Evolutionary conservation across 2,888 invertebrate species (phyloP), one percentile per base, ranked within the genome.

Genomic region (Phalera bucephala): DNA sequence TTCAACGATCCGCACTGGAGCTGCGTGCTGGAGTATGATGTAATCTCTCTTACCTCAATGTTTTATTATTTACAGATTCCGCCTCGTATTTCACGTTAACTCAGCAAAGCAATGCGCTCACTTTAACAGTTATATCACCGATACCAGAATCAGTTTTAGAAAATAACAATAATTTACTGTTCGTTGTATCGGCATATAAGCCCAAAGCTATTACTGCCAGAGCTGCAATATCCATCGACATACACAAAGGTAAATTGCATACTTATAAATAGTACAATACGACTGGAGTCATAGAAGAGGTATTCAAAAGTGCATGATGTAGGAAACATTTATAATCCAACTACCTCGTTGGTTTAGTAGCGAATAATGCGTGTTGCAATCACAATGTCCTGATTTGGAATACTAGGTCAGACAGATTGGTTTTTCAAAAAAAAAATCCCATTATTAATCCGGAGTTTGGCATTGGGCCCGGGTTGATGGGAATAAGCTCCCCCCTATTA

Each of bases 191-290:
- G 0, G 73, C 73, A n/a, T 28, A 23, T 2, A 71, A 70, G 13
- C 40, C 52, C 2, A 51, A 52, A 26, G 33, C 45, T 9, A 17
- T 31, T 11, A 36, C 14, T 30, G 67, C 58, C 14, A 52, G 47
- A 30, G 52, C 77, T 12, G 61, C 56, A 4, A 64, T 76, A 36
- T 61, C 55, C 6, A 67, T 75, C 20, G 53, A 57, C 29, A 43
- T 77, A 34, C 56, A 55, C 11, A 71, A 54, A 63, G 70, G 73
- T 75, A 56, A 32, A 11, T 22, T n/a, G 3, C 2, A 22, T n/a
- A 22, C 2, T 22, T 22, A 8, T 22, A 6, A 7, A 9, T 22
- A n/a, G 3, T 19, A 22, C 9, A n/a, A 9, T 3, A 6, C 8
- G 9, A 4, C 9, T 22, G 22, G 2, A 3, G 2, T 22, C 8